Evolutionary conservation across 1,140 invertebrate species (phyloP), one percentile per base, ranked within the genome.

Genomic region (Meloidogyne floridensis): DNA sequence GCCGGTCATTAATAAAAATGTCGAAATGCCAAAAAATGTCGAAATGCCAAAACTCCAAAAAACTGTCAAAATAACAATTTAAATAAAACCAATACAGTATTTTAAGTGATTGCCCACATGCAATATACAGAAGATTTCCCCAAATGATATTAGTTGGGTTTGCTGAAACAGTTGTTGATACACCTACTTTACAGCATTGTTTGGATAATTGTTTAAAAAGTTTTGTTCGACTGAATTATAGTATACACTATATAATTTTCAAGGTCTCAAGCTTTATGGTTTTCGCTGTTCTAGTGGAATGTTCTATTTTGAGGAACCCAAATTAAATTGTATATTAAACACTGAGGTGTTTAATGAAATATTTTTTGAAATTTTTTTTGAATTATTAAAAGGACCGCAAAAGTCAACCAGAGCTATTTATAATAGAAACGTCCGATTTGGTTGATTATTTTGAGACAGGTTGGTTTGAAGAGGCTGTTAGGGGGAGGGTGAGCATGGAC

Each of bases 141-240:
- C 88, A 89, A 81, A 89, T 90, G 88, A 89, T 89, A 70, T 82
- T 89, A 4, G 88, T 89, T 20, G 88, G 88, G 20, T 89, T 89
- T 75, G 88, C 88, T 0, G 88, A 89, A 78, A 89, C 88, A 15
- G 88, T 89, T 7, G 86, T 88, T 9, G 88, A 89, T 79, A 83
- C 87, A 0, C 80, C 87, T 0, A 82, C 84, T 0, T 82, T 89
- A 13, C 87, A 87, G 70, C 83, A 90, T 51, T 89, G 88, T 81
- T 89, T 89, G 20, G 89, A 89, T 72, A 89, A 84, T 43, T 89
- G 88, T 75, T 80, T 89, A n/a, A 89, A 89, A 56, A 87, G 85
- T 69, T 72, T 15, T 20, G 32, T 32, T 32, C 32, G 32, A 32
- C 32, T 32, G 3, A 32, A 32, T 32, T 32, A 32, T 32, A 32